phyloP scores from a whole-genome alignment of 2,113 vertebrate genomes.

The Phodopus roborovskii region DNA sequence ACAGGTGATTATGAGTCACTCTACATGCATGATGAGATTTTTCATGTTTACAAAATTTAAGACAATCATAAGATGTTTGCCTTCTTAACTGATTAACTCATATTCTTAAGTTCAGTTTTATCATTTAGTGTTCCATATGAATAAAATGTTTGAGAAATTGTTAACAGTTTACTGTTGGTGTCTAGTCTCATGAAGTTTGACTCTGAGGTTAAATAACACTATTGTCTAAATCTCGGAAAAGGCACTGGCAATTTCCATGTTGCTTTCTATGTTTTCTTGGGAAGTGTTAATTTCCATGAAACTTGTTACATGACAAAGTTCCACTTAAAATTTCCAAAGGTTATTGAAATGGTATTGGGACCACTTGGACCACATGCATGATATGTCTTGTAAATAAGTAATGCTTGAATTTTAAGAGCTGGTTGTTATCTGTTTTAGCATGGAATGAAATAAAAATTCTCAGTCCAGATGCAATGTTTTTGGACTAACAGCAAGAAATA shows the following conservation, averaged over 20 bases:
- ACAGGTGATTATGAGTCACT: not conserved
- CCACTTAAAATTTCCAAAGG: constrained; percentile 61
- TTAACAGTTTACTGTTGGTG: not conserved
- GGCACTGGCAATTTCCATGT: constrained; percentile 16
- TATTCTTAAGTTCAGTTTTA: constrained; percentile 30
- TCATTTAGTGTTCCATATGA: constrained; percentile 22
- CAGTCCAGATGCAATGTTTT: constrained; percentile 74
- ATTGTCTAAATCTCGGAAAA: constrained; percentile 46
- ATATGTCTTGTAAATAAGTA: constrained; percentile 20
- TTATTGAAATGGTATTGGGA: constrained; percentile 56
- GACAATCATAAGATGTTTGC: not conserved
- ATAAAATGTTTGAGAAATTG: constrained; percentile 28
- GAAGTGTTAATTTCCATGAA: constrained; percentile 48
- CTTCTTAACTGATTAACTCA: constrained; percentile 12
- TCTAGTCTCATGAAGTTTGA: not conserved
- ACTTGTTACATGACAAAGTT: constrained; percentile 52
- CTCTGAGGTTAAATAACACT: constrained; percentile 16
- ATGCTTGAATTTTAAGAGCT: constrained; percentile 48
- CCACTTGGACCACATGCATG: constrained; percentile 5
- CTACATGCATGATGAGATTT: not conserved
- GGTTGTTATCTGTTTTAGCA: constrained; percentile 72
- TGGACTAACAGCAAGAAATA: constrained; percentile 67
- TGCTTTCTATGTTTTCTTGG: not conserved
- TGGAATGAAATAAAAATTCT: constrained; percentile 73
- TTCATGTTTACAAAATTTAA: not conserved